Evolutionary conservation across 2,797 vertebrate genomes (phyloP).

Genomic region (Phrynocephalus vlangalii): DNA sequence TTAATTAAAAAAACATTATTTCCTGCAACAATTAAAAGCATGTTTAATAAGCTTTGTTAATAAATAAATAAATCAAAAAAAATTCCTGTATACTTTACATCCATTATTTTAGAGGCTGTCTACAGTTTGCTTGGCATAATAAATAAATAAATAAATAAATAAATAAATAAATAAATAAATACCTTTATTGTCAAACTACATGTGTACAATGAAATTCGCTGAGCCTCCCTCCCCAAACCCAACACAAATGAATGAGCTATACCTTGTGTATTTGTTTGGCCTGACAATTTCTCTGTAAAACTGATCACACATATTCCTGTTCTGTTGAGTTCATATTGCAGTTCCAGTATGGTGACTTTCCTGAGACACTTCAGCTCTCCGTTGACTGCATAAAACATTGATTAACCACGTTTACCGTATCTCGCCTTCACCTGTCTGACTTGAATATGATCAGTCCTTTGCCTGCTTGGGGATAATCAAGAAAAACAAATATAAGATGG

Average conservation of each 20-base stretch:
- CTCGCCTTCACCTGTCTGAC: neutral
- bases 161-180: too few species aligned
- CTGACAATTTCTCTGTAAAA: neutral
- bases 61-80: neutral
- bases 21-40: neutral
- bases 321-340: neutral
- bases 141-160: too few species aligned
- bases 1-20: neutral
- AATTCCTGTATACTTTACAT: neutral
- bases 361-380: neutral
- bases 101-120: too few species aligned
- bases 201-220: too few species aligned
- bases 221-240: too few species aligned
- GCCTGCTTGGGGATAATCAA: neutral
- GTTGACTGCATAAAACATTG: neutral
- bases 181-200: too few species aligned
- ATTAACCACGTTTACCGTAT: neutral
- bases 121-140: neutral
- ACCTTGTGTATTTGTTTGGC: neutral
- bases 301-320: neutral
- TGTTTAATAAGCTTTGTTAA: neutral
- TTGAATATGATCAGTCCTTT: neutral
- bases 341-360: neutral
- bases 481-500: neutral
- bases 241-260: neutral